Evolutionary conservation across 2,797 vertebrate species (phyloP), one percentile per base, ranked within the genome.

Genomic region (Lacerta agilis): DNA sequence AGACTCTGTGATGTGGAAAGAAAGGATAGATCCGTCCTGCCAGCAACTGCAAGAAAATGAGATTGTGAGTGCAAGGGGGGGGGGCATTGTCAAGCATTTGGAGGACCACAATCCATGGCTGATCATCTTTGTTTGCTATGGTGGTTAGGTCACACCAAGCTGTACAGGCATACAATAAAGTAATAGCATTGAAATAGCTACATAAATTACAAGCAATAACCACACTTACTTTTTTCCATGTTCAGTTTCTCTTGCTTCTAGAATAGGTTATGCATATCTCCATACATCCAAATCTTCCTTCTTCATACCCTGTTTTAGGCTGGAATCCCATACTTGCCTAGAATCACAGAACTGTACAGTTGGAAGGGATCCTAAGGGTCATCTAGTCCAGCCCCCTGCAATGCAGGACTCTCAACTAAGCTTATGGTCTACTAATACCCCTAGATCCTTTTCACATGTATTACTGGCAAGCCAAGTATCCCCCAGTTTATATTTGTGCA

Each of bases 271-370:
- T 81, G 27, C 79, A 4, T 81, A 27, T 84, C 25, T 75, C 11
- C 55, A 75, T 82, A 82, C 23, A 66, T 43, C 18, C 27, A 67
- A 89, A 25, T 49, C 33, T 18, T 75, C 20, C 18, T 92, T 89
- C 61, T 5, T 23, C 18, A 64, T 23, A 18, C 61, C 5, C 61
- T 64, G 61, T 64, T 64, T 64, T 64, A 23, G 61, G 61, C 61
- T 64, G 61, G 18, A 64, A 64, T 23, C 61, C 20, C 20, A 23
- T 23, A 64, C 61, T 23, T 64, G 20, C 61, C 61, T 23, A 55
- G 5, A 55, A 55, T 55, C 49, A 55, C 13, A 55, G 49, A 55
- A 55, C 4, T 55, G 49, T 15, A 55, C 49, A 55, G 49, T 15
- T 55, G 49, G 49, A 55, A 55, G 49, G 49, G 13, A 55, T 55